A percentile compares a stretch with the other conserved stretches of the same genome.
phyloP scores from a whole-genome alignment of 2,797 vertebrate species.

The Manis javanica region DNA sequence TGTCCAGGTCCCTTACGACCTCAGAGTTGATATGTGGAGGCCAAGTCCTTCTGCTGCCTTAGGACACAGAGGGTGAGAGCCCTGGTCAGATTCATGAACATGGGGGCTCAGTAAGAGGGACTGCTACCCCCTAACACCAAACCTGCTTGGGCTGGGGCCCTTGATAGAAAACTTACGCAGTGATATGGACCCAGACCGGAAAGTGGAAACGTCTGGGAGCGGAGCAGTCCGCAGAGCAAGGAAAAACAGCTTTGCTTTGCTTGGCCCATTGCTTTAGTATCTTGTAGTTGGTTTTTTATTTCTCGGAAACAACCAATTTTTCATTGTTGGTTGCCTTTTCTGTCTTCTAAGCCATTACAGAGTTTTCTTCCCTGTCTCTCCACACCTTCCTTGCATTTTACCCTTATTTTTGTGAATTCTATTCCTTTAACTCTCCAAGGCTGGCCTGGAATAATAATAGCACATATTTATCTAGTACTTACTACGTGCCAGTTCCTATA shows the following conservation, averaged over 20 bases:
- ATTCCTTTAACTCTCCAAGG: not conserved
- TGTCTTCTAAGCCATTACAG: slow-evolving; percentile 41
- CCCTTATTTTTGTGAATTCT: not conserved
- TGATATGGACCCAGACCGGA: slow-evolving; percentile 55
- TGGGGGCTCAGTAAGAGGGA: not conserved
- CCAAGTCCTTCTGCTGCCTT: not conserved
- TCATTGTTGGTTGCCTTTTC: slow-evolving; percentile 39
- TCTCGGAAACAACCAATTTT: slow-evolving; percentile 68
- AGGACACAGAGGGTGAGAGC: not conserved
- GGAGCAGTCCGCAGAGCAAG: not conserved
- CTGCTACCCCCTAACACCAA: not conserved
- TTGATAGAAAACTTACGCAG: slow-evolving; percentile 45
- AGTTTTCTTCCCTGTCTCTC: slow-evolving; percentile 40
- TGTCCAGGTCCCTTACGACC: fast-evolving
- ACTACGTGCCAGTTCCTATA: not conserved
- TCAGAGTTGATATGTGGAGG: not conserved
- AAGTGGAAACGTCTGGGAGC: slow-evolving; percentile 57
- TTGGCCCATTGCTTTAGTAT: slow-evolving; percentile 30
- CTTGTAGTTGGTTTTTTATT: slow-evolving; percentile 64
- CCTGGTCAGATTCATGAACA: not conserved
- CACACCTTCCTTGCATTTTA: not conserved
- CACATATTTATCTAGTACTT: not conserved
- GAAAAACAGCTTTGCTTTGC: slow-evolving; percentile 65
- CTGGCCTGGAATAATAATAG: not conserved
- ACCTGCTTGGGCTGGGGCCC: not conserved